Percentiles rank a stretch among this genome's conserved stretches.
Evolutionary conservation across 1,140 invertebrate species (phyloP).

Genomic region (Drosophila murphyi): DNA sequence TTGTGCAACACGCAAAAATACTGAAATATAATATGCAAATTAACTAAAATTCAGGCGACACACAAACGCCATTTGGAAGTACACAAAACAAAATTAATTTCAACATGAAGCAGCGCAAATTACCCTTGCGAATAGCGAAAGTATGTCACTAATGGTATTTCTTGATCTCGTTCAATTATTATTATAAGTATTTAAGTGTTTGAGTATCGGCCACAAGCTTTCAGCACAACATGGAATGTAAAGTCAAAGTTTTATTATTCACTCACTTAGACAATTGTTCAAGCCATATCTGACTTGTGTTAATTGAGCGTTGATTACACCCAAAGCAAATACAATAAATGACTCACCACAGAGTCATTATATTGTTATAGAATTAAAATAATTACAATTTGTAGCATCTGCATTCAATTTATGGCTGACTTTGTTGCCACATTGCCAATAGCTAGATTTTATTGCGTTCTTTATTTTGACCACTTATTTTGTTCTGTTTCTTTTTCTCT

Average conservation of each 20-base stretch:
- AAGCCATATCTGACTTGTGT: neutral
- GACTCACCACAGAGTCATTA: neutral
- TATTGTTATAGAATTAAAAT: conserved; percentile 6
- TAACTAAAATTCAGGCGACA: conserved; percentile 80
- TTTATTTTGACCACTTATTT: conserved; percentile 36
- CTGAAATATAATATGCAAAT: conserved; percentile 74
- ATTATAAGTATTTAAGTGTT: neutral
- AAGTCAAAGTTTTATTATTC: neutral
- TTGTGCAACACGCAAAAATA: conserved; percentile 71
- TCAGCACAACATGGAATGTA: too few relatives aligned
- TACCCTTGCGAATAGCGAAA: conserved; percentile 25
- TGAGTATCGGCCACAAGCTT: neutral
- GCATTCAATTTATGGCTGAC: conserved; percentile 67
- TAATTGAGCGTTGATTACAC: conserved; percentile 6
- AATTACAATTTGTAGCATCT: conserved; percentile 60
- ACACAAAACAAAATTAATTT: conserved; percentile 77
- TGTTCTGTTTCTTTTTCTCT: conserved; percentile 13
- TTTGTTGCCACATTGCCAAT: conserved; percentile 66
- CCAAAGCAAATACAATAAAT: neutral
- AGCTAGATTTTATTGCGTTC: conserved; percentile 63
- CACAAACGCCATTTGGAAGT: conserved; percentile 75
- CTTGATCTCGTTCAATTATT: neutral
- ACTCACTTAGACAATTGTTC: neutral
- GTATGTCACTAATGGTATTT: neutral
- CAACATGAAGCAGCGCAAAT: conserved; percentile 56